Percentiles rank a stretch among this genome's conserved stretches.
These are phyloP conservation scores for Paedocypris sp. DNA, from an alignment of 2,113 vertebrate genomes.

Conservation along the genomic window DNA sequence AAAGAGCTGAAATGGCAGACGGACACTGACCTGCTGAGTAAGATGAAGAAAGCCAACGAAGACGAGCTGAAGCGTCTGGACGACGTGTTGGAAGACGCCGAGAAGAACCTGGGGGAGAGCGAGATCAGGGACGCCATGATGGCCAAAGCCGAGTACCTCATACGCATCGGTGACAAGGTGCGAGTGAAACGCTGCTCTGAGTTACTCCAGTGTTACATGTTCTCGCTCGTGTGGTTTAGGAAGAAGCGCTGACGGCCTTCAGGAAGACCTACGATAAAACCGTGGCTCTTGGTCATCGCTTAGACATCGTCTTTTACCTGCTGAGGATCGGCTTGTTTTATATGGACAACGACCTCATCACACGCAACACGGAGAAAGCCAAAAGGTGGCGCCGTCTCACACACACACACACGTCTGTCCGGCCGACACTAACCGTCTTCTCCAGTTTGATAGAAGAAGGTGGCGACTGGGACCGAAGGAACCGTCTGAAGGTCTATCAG, in stretches of 20 bases:
- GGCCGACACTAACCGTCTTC: too few species aligned
- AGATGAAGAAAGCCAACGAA: conserved; percentile 93
- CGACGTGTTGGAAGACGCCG: conserved; percentile 82
- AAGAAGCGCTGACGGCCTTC: conserved; percentile 85
- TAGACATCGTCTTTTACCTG: conserved; percentile 96
- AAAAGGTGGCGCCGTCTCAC: conserved; percentile 73
- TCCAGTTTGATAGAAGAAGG: conserved; percentile 92
- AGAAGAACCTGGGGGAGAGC: conserved; percentile 90
- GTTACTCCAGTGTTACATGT: too few species aligned
- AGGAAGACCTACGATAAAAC: conserved; percentile 97
- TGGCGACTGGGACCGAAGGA: conserved; percentile 95
- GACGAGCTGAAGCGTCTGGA: conserved; percentile 84
- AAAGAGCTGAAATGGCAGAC: conserved; percentile 89
- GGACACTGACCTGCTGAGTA: conserved; percentile 73
- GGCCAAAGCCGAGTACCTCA: conserved; percentile 92
- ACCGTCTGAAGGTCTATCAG: conserved; percentile 94
- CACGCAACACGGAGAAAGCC: conserved; percentile 92
- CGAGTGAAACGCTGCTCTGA: too few species aligned
- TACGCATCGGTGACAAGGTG: conserved; percentile 91
- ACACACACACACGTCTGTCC: too few species aligned
- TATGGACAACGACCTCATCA: conserved; percentile 98
- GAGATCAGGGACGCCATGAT: conserved; percentile 96
- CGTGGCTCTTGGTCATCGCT: conserved; percentile 84
- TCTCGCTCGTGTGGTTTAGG: too few species aligned
- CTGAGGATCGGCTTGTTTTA: conserved; percentile 94